Percentiles rank a stretch among this genome's conserved stretches.
Conservation (phyloP, 2,888 invertebrate genomes). For the Apocheima hispidaria region DNA sequence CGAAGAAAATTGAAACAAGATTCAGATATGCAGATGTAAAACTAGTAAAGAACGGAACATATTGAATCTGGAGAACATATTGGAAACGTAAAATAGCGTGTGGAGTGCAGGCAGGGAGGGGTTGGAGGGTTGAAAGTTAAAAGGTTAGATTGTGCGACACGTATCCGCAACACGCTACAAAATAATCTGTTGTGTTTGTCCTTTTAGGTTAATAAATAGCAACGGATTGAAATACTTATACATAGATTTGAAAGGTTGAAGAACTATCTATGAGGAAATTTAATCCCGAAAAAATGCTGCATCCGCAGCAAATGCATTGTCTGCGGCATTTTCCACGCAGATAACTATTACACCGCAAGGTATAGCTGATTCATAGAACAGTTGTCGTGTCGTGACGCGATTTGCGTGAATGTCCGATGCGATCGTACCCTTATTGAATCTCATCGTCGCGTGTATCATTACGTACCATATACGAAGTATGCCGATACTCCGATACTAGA, state of each 20-base stretch:
- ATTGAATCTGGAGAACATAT: slow-evolving; percentile 40
- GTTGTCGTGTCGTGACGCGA: not conserved
- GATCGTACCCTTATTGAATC: slow-evolving; percentile 22
- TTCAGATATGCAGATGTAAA: slow-evolving; percentile 35
- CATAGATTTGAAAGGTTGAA: too few relatives aligned
- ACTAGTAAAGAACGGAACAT: slow-evolving; percentile 37
- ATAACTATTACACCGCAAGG: not conserved
- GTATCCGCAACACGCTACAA: too few relatives aligned
- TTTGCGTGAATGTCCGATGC: not conserved
- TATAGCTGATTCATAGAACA: not conserved
- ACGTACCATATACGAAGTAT: slow-evolving; percentile 32
- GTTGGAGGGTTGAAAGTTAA: slow-evolving; percentile 14
- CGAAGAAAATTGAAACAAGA: slow-evolving; percentile 35
- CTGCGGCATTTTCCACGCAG: not conserved
- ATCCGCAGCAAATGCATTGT: too few relatives aligned
- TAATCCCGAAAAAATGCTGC: not conserved
- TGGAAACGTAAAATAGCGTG: slow-evolving; percentile 36
- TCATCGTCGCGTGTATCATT: slow-evolving; percentile 34
- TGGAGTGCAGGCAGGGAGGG: slow-evolving; percentile 28
- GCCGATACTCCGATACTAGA: slow-evolving; percentile 34
- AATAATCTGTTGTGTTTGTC: too few relatives aligned
- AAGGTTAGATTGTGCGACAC: not conserved
- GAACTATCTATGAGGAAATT: not conserved
- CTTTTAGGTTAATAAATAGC: too few relatives aligned
- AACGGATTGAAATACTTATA: too few relatives aligned